A percentile compares a stretch with the other conserved stretches of the same genome.
These are phyloP conservation scores for Chloromyia formosa DNA, from an alignment of 2,888 invertebrate species.

Conservation along the genomic window DNA sequence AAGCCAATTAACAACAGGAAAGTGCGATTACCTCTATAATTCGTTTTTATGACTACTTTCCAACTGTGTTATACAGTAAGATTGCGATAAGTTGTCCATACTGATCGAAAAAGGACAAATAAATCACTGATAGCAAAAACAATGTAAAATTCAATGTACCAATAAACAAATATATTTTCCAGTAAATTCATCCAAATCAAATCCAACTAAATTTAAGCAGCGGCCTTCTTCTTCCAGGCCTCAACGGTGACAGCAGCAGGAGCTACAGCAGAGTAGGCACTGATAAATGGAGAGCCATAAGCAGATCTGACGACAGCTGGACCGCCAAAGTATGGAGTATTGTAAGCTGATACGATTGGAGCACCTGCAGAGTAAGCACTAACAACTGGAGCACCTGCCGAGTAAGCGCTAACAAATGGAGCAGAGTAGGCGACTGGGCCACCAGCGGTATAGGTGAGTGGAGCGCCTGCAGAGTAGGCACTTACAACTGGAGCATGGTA, in stretches of 20 bases:
- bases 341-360: not conserved
- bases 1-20: too few species aligned
- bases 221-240: conserved; percentile 40
- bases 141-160: too few species aligned
- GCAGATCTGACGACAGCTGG: not conserved
- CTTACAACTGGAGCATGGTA: conserved; percentile 7
- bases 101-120: too few species aligned
- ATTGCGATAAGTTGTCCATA: too few species aligned
- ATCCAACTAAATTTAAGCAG: conserved; percentile 18
- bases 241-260: conserved; percentile 22
- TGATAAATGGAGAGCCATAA: conserved; percentile 14
- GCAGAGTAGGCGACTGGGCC: not conserved
- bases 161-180: too few species aligned
- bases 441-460: not conserved
- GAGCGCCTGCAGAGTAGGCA: not conserved
- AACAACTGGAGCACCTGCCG: conserved; percentile 5
- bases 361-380: not conserved
- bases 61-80: too few species aligned
- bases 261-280: conserved; percentile 9
- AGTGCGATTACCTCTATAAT: too few species aligned
- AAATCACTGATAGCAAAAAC: too few species aligned
- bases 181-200: not conserved
- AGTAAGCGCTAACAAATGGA: not conserved
- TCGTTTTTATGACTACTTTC: too few species aligned
- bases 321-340: not conserved